phyloP scores from a whole-genome alignment of 2,888 invertebrate species.

The Nipponacmea schrenckii region DNA sequence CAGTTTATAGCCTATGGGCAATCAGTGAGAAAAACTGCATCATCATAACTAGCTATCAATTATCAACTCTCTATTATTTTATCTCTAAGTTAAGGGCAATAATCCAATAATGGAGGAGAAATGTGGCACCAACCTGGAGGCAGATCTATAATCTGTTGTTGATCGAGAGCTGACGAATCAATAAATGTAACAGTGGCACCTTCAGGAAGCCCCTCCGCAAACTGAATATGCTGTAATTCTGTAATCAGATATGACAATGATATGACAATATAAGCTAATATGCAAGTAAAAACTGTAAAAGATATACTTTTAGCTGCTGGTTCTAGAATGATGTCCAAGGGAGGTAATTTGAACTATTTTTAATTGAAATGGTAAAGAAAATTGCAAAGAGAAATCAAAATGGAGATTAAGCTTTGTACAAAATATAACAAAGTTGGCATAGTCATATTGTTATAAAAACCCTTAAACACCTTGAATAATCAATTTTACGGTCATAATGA shows the following conservation, averaged over 20 bases:
- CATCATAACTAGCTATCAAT: too few relatives aligned
- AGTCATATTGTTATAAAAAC: too few relatives aligned
- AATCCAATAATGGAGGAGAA: too few relatives aligned
- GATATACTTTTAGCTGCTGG: neutral
- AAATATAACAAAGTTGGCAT: too few relatives aligned
- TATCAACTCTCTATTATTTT: too few relatives aligned
- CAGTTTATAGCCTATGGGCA: too few relatives aligned
- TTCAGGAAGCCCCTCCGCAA: conserved; percentile 42
- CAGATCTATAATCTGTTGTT: conserved; percentile 31
- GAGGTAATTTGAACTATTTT: conserved; percentile 8
- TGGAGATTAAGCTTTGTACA: too few relatives aligned
- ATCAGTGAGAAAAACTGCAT: too few relatives aligned
- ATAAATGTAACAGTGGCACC: conserved; percentile 43
- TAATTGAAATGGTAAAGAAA: neutral
- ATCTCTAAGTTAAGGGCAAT: too few relatives aligned
- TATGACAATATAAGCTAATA: conserved; percentile 53
- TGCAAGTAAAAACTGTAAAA: conserved; percentile 39
- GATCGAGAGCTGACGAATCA: conserved; percentile 27
- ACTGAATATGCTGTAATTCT: conserved; percentile 33
- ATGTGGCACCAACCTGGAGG: conserved; percentile 10
- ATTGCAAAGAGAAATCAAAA: too few relatives aligned
- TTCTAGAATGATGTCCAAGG: neutral
- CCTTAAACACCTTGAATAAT: too few relatives aligned
- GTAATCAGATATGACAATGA: conserved; percentile 42
- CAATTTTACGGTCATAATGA: too few relatives aligned